These are phyloP conservation scores for Dasysyrphus tricinctus DNA, from an alignment of 2,888 invertebrate species.

Conservation along the genomic window DNA sequence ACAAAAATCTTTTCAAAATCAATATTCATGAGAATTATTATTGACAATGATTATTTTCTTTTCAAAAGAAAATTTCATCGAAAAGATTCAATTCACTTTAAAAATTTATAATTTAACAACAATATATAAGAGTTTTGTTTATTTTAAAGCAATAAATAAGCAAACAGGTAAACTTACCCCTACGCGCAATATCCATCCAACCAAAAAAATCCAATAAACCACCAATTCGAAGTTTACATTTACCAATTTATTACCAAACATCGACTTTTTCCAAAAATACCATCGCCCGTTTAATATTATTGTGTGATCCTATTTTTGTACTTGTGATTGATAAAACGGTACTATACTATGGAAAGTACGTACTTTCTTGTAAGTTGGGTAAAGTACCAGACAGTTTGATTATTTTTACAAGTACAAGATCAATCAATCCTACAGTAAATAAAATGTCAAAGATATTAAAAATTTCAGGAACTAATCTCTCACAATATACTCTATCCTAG, in stretches of 20 bases:
- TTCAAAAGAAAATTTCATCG: slow-evolving; percentile 24
- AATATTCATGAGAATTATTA: not conserved
- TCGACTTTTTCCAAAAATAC: slow-evolving; percentile 24
- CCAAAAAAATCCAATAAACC: not conserved
- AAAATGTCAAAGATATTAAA: not conserved
- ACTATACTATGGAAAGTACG: not conserved
- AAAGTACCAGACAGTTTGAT: not conserved
- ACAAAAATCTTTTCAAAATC: not conserved
- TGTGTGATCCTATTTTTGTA: slow-evolving; percentile 19
- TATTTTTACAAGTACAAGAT: not conserved
- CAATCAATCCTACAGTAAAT: not conserved
- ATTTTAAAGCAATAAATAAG: slow-evolving; percentile 27
- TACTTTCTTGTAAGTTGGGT: not conserved
- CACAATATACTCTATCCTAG: not conserved
- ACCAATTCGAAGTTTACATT: slow-evolving; percentile 3
- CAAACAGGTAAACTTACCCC: slow-evolving; percentile 37
- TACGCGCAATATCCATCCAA: slow-evolving; percentile 1
- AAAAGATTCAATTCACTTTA: slow-evolving; percentile 20
- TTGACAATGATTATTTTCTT: slow-evolving; percentile 18
- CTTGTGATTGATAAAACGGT: not conserved
- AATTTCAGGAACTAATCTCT: not conserved
- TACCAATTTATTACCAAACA: slow-evolving; percentile 13
- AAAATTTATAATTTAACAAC: slow-evolving; percentile 15
- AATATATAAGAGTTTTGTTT: slow-evolving; percentile 2
- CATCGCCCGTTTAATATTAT: not conserved